Conservation (phyloP, 2,113 vertebrate species). For the Vombatus ursinus region DNA sequence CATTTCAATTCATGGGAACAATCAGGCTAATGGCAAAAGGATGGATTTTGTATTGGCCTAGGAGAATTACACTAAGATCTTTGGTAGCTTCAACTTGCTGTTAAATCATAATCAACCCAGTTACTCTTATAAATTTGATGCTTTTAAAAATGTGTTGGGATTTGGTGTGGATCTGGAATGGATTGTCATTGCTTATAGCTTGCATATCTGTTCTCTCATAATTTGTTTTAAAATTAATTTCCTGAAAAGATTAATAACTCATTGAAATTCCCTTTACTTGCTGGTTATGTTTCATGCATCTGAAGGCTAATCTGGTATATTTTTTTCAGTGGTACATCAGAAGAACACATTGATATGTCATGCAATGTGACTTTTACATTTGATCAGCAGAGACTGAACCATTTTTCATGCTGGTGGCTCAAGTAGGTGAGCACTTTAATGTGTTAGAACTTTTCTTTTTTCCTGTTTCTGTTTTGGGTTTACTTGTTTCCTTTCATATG, state of each 20-base stretch:
- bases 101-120: not conserved
- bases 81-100: not conserved
- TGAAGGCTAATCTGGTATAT: not conserved
- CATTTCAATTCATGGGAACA: not conserved
- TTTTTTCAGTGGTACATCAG: not conserved
- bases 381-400: not conserved
- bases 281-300: not conserved
- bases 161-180: conserved; percentile 31
- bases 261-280: not conserved
- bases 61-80: not conserved
- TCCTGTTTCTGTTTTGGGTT: not conserved
- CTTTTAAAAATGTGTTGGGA: not conserved
- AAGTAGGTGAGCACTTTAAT: not conserved
- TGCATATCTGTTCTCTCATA: not conserved
- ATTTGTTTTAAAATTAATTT: conserved; percentile 39
- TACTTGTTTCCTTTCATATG: not conserved
- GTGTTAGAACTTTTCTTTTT: not conserved
- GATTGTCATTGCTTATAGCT: not conserved
- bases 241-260: conserved; percentile 22
- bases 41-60: not conserved
- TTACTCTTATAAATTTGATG: not conserved
- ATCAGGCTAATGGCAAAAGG: not conserved
- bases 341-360: not conserved
- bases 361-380: conserved; percentile 3
- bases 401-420: not conserved